Percentiles rank a stretch among this genome's conserved stretches.
Evolutionary conservation across 2,888 invertebrate species (phyloP).

Genomic region (Dascillus cervinus): DNA sequence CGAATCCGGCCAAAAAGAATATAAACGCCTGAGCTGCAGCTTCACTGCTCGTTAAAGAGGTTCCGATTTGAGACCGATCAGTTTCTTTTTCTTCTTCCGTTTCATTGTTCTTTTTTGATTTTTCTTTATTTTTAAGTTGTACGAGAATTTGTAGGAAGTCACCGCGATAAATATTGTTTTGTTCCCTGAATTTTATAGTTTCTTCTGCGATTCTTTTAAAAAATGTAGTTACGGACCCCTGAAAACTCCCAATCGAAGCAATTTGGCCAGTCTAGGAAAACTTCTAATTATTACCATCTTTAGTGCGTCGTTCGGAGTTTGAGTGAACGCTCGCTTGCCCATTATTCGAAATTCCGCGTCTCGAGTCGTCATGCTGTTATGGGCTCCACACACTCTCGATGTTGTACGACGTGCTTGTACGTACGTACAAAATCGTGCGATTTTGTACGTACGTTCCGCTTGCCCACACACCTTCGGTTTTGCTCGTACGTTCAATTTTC

Average conservation of each 20-base stretch:
- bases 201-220: constrained; percentile 36
- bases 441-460: too few species aligned
- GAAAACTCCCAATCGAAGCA: constrained; percentile 18
- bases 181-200: constrained; percentile 40
- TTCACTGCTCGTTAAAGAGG: constrained; percentile 18
- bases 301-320: constrained; percentile 16
- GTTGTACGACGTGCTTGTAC: too few species aligned
- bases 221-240: constrained; percentile 18
- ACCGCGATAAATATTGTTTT: constrained; percentile 39
- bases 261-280: constrained; percentile 23
- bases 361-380: constrained; percentile 46
- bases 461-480: too few species aligned
- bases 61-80: not conserved
- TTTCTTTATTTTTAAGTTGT: constrained; percentile 40
- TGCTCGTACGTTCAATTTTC: too few species aligned
- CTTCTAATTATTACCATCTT: constrained; percentile 20
- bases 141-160: constrained; percentile 49
- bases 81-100: constrained; percentile 4
- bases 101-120: constrained; percentile 18
- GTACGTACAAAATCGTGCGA: too few species aligned
- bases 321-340: constrained; percentile 20
- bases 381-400: too few species aligned
- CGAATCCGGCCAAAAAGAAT: constrained; percentile 25
- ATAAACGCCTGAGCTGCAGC: constrained; percentile 24
- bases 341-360: constrained; percentile 42